Evolutionary conservation across 2,888 invertebrate species (phyloP).

Genomic region (Trilocha varians): DNA sequence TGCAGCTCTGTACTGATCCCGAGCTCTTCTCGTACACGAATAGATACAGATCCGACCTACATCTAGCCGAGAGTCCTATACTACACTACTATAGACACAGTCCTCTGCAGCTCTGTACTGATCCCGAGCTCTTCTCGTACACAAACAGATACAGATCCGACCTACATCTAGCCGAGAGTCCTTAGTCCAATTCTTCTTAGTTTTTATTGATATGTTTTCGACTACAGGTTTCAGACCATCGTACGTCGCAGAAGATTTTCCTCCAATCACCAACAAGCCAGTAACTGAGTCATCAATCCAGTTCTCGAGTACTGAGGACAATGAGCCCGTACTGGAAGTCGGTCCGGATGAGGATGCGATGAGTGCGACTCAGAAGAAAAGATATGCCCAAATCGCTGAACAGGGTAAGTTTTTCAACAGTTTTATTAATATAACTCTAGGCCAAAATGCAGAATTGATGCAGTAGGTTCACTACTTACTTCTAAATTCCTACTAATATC

Average conservation of each 20-base stretch:
- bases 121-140: background rate
- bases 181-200: too few relatives aligned
- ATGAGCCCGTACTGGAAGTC: slow-evolving; percentile 30
- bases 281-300: slow-evolving; percentile 9
- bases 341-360: slow-evolving; percentile 52
- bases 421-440: too few relatives aligned
- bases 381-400: slow-evolving; percentile 42
- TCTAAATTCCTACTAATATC: too few relatives aligned
- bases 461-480: too few relatives aligned
- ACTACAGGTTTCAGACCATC: slow-evolving; percentile 46
- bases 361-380: slow-evolving; percentile 36
- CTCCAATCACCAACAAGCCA: slow-evolving; percentile 52
- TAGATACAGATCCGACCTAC: too few relatives aligned
- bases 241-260: slow-evolving; percentile 28
- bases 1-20: too few relatives aligned
- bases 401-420: slow-evolving; percentile 54
- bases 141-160: slow-evolving; percentile 13
- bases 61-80: too few relatives aligned
- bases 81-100: too few relatives aligned
- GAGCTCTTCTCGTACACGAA: too few relatives aligned
- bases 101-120: background rate
- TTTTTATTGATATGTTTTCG: too few relatives aligned
- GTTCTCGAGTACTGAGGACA: slow-evolving; percentile 14
- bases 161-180: slow-evolving; percentile 23
- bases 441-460: too few relatives aligned